These are phyloP conservation scores for Brachionus rotundiformis DNA, from an alignment of 1,140 invertebrate genomes.

Conservation along the genomic window DNA sequence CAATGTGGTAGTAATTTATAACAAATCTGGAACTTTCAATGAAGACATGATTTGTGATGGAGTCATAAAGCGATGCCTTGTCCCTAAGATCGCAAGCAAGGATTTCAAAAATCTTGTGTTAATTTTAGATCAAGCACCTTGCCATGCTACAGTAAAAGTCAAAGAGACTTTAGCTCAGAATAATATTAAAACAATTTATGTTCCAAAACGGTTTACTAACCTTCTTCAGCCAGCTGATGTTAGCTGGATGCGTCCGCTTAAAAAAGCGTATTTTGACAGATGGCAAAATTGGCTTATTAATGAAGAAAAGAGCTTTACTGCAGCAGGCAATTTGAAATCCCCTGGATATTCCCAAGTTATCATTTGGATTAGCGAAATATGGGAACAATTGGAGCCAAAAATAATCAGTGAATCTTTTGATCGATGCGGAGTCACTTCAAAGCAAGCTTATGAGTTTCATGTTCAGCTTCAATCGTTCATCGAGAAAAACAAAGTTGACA, in stretches of 20 bases:
- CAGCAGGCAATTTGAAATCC: neutral
- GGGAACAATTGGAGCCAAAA: neutral
- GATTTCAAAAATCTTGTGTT: neutral
- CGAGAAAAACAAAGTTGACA: neutral
- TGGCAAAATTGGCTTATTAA: neutral
- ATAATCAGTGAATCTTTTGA: neutral
- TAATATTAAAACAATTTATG: neutral
- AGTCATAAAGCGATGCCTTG: neutral
- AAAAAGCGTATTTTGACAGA: slow-evolving; percentile 1
- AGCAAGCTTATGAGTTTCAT: neutral
- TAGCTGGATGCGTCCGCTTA: slow-evolving; percentile 3
- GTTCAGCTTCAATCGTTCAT: neutral
- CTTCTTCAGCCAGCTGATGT: neutral
- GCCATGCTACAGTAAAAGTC: neutral
- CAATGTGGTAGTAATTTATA: neutral
- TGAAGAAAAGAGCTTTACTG: neutral
- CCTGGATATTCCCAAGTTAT: neutral
- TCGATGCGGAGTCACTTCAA: neutral
- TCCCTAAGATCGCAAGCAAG: neutral
- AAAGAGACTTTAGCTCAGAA: neutral
- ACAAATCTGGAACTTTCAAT: slow-evolving; percentile 9
- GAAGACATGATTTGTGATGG: neutral
- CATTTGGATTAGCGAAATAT: neutral
- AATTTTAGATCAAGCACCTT: slow-evolving; percentile 5
- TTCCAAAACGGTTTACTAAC: neutral